Base-by-base conservation (phyloP, 2,113 vertebrate species). In the Nanger granti region DNA sequence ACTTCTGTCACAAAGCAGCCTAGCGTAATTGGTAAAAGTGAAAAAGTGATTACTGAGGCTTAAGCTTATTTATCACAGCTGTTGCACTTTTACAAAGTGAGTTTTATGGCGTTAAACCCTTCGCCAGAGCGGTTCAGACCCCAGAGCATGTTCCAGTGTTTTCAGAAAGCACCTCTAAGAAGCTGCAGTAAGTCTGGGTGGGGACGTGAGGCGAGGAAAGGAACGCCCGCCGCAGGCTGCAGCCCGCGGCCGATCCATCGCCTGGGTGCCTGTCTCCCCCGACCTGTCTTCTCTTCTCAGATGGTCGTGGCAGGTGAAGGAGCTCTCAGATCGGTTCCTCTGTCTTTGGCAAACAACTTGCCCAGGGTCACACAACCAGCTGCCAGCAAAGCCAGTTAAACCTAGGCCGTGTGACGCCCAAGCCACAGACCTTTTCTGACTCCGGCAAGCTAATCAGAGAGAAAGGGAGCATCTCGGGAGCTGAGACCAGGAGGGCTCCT, bases 21-120 rank as follows among this genome's bases (percentile, higher is more conserved):
- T 69, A 37, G 89, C 24, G 84, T 97, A 98, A 99, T 98, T 98
- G 99, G 98, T 97, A 98, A 98, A 98, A 99, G 98, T 98, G 98
- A 98, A 98, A 97, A 98, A 98, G 97, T 55, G 96, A 98, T 98
- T 98, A 97, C 94, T 76, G 91, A 94, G 93, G 97, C 97, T 98
- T 98, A 99, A 99, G 98, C 98, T 97, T 96, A 98, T 99, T 99
- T 99, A 95, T 99, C 97, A 98, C 98, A 98, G 98, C 95, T 52
- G 97, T 94, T 98, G 98, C 98, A 98, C 98, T 98, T 97, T 95
- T 93, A 99, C 98, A 99, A 99, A 99, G 98, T 98, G 98, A 94
- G 85, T 97, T 97, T 98, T 91, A 95, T 96, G 98, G 97, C 96
- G 94, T 7, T 94, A 98, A 98, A 95, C 88, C 83, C 97, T 97